These are phyloP conservation scores for Myzus persicae DNA, from an alignment of 1,140 invertebrate genomes.

Conservation along the genomic window DNA sequence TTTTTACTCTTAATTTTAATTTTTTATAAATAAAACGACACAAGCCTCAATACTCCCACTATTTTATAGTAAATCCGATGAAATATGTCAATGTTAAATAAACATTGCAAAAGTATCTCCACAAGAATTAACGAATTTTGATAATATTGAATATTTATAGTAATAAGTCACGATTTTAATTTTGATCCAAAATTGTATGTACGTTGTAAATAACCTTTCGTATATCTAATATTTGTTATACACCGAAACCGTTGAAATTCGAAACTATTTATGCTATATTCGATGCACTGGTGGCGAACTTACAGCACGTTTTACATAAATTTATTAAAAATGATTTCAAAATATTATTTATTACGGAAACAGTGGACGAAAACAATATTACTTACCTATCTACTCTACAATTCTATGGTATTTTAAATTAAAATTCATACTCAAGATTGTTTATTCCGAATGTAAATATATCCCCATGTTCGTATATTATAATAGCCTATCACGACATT, in stretches of 20 bases:
- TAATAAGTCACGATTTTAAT: not conserved
- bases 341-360: not conserved
- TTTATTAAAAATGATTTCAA: not conserved
- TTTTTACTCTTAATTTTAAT: no score
- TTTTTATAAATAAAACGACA: no score
- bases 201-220: not conserved
- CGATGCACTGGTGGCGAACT: not conserved
- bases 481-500: not conserved
- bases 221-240: not conserved
- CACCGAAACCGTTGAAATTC: not conserved
- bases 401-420: not conserved
- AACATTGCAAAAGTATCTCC: not conserved
- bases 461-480: not conserved
- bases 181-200: not conserved
- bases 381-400: not conserved
- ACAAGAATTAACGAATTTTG: not conserved
- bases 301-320: not conserved
- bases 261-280: not conserved
- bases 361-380: not conserved
- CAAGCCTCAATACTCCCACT: no score
- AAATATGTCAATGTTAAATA: not conserved
- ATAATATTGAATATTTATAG: not conserved
- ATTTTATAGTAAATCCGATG: not conserved
- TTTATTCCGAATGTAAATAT: not conserved
- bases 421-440: not conserved